A percentile compares a stretch with the other conserved stretches of the same genome.
Evolutionary conservation across 2,888 invertebrate genomes (phyloP).

Genomic region (Acleris sparsana): DNA sequence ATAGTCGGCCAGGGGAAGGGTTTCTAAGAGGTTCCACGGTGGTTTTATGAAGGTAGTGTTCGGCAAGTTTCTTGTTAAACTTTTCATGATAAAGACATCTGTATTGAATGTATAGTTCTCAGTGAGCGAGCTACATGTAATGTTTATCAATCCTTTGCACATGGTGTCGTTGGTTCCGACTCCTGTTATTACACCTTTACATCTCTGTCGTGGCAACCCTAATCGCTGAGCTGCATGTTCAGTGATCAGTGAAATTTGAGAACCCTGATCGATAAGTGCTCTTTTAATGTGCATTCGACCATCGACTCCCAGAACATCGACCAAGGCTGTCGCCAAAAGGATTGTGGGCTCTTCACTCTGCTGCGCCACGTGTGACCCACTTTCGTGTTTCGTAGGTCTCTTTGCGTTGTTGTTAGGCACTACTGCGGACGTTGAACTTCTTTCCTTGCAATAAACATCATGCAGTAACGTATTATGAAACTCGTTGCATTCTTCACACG

Average conservation of each 20-base stretch:
- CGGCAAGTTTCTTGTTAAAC: too few species aligned
- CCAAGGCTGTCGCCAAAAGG: not conserved
- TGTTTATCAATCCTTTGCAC: constrained; percentile 35
- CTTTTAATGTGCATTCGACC: not conserved
- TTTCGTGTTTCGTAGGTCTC: constrained; percentile 22
- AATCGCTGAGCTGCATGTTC: not conserved
- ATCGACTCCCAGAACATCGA: not conserved
- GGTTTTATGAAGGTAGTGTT: too few species aligned
- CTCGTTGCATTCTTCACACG: too few species aligned
- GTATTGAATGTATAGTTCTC: constrained; percentile 21
- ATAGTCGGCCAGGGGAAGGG: constrained; percentile 17
- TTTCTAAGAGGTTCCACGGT: too few species aligned
- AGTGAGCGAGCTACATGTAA: constrained; percentile 12
- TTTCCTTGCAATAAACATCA: too few species aligned
- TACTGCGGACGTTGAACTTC: not conserved
- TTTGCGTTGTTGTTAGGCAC: constrained; percentile 29
- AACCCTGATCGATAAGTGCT: not conserved
- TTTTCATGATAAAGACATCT: constrained; percentile 31
- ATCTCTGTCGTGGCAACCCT: constrained; percentile 12
- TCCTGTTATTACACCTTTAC: constrained; percentile 27
- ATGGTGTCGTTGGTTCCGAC: constrained; percentile 33
- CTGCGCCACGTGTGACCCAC: constrained; percentile 2
- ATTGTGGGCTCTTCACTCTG: not conserved
- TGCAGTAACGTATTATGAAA: too few species aligned
- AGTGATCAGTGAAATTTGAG: not conserved